A percentile compares a stretch with the other conserved stretches of the same genome.
These are phyloP conservation scores for Eupithecia inturbata DNA, from an alignment of 2,888 invertebrate genomes.

Conservation along the genomic window DNA sequence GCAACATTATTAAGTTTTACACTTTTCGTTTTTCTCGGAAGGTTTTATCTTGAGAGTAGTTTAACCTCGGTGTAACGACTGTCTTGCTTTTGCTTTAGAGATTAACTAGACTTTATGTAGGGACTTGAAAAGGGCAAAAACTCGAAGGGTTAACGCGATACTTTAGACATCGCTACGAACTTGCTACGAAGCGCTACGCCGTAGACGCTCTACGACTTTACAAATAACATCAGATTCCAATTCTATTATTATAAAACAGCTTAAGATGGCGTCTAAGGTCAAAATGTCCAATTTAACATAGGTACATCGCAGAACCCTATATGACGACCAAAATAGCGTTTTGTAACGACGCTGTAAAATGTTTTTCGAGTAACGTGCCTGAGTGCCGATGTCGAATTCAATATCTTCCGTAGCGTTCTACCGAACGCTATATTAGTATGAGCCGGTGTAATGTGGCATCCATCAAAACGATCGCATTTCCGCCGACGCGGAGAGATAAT, in stretches of 20 bases:
- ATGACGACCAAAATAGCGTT: conserved; percentile 38
- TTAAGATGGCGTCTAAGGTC: conserved; percentile 28
- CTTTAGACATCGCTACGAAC: neutral
- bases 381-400: conserved; percentile 35
- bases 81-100: neutral
- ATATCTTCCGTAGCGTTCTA: conserved; percentile 31
- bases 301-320: conserved; percentile 22
- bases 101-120: neutral
- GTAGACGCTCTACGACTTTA: neutral
- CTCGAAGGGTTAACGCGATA: neutral
- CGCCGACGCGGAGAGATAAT: conserved; percentile 18
- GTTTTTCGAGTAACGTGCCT: conserved; percentile 41
- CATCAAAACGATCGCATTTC: conserved; percentile 15
- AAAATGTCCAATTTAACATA: conserved; percentile 33
- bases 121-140: neutral
- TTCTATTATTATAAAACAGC: conserved; percentile 6
- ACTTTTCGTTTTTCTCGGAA: neutral
- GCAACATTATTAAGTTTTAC: conserved; percentile 6
- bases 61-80: neutral
- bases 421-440: conserved; percentile 22
- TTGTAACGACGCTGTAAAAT: conserved; percentile 41
- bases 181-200: neutral
- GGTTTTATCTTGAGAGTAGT: neutral
- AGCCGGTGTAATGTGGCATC: conserved; percentile 1
- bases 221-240: neutral